phyloP scores from a whole-genome alignment of 2,113 vertebrate species.

The Macaca fascicularis region T2T-MFA8v1.1 NC_088386.1:75374501-75375000 shows the following conservation, averaged over 20 bases:
- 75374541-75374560: not conserved
- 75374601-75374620: not conserved
- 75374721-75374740: conserved; percentile 16
- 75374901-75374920: no score
- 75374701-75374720: conserved; percentile 31
- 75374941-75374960: not conserved
- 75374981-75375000: not conserved
- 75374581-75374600: not conserved
- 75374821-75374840: not conserved
- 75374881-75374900: not conserved
- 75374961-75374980: not conserved
- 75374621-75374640: conserved; percentile 36
- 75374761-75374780: conserved; percentile 37
- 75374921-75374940: not conserved
- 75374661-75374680: conserved; percentile 10
- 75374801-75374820: conserved; percentile 36
- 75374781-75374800: not conserved
- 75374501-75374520: not conserved
- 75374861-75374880: not conserved
- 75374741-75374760: conserved; percentile 7
- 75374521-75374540: not conserved
- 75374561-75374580: not conserved
- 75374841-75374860: not conserved
- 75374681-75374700: not conserved
- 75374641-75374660: not conserved